Conservation (phyloP, 2,797 vertebrate genomes). For the Lutjanus campechanus region DNA sequence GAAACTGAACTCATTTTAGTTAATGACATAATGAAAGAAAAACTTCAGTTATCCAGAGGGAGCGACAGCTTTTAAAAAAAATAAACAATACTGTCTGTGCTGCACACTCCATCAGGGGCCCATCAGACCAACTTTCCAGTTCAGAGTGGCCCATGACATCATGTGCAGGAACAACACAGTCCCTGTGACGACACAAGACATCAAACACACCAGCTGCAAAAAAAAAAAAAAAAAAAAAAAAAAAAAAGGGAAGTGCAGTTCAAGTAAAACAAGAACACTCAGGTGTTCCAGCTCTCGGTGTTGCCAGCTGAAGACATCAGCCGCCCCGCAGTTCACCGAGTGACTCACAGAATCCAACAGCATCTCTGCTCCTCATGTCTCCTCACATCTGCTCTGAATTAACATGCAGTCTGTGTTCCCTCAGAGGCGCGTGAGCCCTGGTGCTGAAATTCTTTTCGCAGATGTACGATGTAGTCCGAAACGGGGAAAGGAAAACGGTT, state of each 20-base stretch:
- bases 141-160: constrained; percentile 62
- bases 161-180: constrained; percentile 41
- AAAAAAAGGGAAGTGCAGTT: constrained; percentile 35
- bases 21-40: constrained; percentile 41
- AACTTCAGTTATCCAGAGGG: not conserved
- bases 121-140: constrained; percentile 41
- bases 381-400: constrained; percentile 83
- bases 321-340: constrained; percentile 27
- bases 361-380: constrained; percentile 61
- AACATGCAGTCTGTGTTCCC: constrained; percentile 73
- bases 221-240: not conserved
- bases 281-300: constrained; percentile 73
- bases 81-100: constrained; percentile 13
- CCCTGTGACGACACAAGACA: constrained; percentile 63
- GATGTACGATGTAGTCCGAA: constrained; percentile 65
- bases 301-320: constrained; percentile 58
- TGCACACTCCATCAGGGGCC: constrained; percentile 26
- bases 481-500: not conserved
- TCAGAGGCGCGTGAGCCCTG: constrained; percentile 55
- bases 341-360: constrained; percentile 66
- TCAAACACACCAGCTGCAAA: constrained; percentile 34
- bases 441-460: constrained; percentile 74
- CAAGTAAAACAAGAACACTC: constrained; percentile 77
- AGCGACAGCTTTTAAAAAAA: not conserved
- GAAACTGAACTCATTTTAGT: constrained; percentile 23